Evolutionary conservation across 1,140 invertebrate species (phyloP).

Genomic region (Leptinotarsa lineolata): DNA sequence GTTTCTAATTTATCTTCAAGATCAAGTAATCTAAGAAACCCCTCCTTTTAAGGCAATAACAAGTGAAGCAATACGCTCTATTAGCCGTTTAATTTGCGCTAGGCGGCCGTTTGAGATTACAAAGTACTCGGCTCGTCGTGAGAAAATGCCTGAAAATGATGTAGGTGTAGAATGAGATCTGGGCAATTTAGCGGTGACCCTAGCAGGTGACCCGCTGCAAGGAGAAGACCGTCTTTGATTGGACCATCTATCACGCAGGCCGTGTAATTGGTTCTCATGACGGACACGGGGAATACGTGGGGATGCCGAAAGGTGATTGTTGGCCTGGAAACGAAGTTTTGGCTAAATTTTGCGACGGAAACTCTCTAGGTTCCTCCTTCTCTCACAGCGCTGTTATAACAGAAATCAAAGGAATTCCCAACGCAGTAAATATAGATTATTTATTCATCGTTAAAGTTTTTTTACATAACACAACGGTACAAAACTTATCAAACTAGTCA

Average conservation of each 20-base stretch:
- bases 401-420: too few relatives aligned
- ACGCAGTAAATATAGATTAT: too few relatives aligned
- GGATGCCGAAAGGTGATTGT: conserved; percentile 51
- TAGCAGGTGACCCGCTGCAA: conserved; percentile 42
- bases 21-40: conserved; percentile 22
- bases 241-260: conserved; percentile 51
- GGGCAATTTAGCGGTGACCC: conserved; percentile 44
- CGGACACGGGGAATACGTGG: conserved; percentile 38
- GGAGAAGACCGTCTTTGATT: conserved; percentile 45
- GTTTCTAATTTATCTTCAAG: conserved; percentile 9
- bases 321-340: conserved; percentile 48
- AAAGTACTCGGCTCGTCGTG: conserved; percentile 30
- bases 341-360: too few relatives aligned
- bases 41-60: conserved; percentile 22
- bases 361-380: too few relatives aligned
- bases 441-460: too few relatives aligned
- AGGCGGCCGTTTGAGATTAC: conserved; percentile 17
- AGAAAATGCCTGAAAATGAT: conserved; percentile 30
- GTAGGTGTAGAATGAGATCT: conserved; percentile 28
- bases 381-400: too few relatives aligned
- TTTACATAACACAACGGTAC: too few relatives aligned
- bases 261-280: conserved; percentile 54
- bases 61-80: conserved; percentile 22
- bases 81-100: conserved; percentile 24
- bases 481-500: too few relatives aligned